phyloP scores from a whole-genome alignment of 2,797 vertebrate genomes.

The Chromobotia macracanthus region DNA sequence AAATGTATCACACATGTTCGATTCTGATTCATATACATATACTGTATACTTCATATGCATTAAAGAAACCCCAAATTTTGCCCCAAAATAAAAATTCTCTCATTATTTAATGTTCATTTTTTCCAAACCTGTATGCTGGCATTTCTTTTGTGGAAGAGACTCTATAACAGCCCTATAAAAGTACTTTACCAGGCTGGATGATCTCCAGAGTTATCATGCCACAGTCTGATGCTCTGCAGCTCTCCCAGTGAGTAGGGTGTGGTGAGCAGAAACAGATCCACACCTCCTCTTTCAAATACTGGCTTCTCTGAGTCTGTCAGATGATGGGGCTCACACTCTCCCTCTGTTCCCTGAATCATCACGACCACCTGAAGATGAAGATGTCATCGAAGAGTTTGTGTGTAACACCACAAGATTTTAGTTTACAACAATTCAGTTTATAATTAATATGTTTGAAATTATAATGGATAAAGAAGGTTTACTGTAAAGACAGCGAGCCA shows the following conservation, averaged over 20 bases:
- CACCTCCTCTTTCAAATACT: constrained; percentile 88
- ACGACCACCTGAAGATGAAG: constrained; percentile 82
- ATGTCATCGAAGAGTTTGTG: constrained; percentile 17
- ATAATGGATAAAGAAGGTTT: neutral
- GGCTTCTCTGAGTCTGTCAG: constrained; percentile 80
- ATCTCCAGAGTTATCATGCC: constrained; percentile 93
- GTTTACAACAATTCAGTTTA: neutral
- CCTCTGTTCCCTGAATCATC: constrained; percentile 85
- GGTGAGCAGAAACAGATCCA: constrained; percentile 89
- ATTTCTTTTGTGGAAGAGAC: too few relatives aligned
- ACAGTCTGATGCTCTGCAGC: constrained; percentile 85
- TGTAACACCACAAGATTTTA: neutral
- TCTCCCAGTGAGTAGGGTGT: constrained; percentile 92
- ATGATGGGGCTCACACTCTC: constrained; percentile 93
- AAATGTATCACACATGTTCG: neutral
- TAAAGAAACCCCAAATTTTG: too few relatives aligned
- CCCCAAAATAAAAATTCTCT: too few relatives aligned
- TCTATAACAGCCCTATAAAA: neutral
- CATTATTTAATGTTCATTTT: too few relatives aligned
- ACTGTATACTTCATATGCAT: neutral
- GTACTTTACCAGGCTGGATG: constrained; percentile 84
- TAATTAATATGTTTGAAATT: too few relatives aligned
- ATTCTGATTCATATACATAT: neutral
- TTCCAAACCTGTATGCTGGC: too few relatives aligned
- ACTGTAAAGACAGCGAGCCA: neutral